Evolutionary conservation across 2,113 vertebrate genomes (phyloP), one percentile per base, ranked within the genome.

Genomic region (Pleuronectes platessa): DNA sequence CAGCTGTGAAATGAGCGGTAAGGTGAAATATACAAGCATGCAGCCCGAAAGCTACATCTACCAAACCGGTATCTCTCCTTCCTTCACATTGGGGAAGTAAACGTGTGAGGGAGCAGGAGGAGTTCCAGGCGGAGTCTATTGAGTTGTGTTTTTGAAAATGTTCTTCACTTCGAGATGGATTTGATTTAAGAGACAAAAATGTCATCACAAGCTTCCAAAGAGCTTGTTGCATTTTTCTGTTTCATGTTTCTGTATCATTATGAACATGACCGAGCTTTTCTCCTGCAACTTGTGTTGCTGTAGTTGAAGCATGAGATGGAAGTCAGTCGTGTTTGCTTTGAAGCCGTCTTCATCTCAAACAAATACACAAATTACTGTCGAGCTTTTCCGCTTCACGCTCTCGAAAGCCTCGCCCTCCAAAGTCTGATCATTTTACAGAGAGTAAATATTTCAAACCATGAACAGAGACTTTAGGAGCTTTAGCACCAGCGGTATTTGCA

Each of bases 1-100:
- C 87, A 89, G 82, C 82, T 89, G 79, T 59, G 74, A 27, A 45
- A 68, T 71, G 60, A 82, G 78, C 65, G 76, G 49, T 61, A 75
- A 82, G 65, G 81, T 82, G 82, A 86, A 71, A 56, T 67, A 47
- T 13, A 76, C 72, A 75, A 37, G 55, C 70, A 49, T 21, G n/a
- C 35, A 53, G 53, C 71, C 67, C 68, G 74, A 49, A 24, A 70
- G 76, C 76, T 42, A 62, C 61, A 14, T 4, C 13, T 45, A 14
- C 61, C 74, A 42, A 85, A 75, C 74, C 64, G 62, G 75, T 83
- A 82, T 78, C 83, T 80, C 80, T 69, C 66, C 49, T 18, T 76
- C 58, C 60, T 47, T 21, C 21, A 12, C 35, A 6, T 20, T 12
- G 31, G n/a, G 9, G 15, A 62, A 12, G 54, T 51, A 13, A 56